Percentiles rank a stretch among this genome's conserved stretches.
These are phyloP conservation scores for Saccopteryx bilineata DNA, from an alignment of 2,113 vertebrate genomes.

Conservation along the genomic window DNA sequence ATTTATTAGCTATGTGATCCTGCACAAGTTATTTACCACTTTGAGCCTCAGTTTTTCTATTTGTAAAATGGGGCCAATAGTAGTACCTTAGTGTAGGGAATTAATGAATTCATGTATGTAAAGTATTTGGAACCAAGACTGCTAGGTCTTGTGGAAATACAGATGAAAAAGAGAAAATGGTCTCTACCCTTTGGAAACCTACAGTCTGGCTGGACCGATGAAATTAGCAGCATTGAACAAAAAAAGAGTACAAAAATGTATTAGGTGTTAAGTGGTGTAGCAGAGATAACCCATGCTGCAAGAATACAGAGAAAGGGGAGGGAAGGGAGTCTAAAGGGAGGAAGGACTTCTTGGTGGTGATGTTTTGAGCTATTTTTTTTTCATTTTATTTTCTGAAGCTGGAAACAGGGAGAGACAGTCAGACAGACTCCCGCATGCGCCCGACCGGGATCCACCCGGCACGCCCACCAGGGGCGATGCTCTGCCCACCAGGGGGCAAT, in stretches of 20 bases:
- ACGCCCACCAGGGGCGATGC: too few relatives aligned
- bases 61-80: slow-evolving; percentile 40
- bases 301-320: background rate
- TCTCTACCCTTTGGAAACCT: slow-evolving; percentile 1
- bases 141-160: background rate
- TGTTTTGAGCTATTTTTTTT: background rate
- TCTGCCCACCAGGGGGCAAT: too few relatives aligned
- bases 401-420: too few relatives aligned
- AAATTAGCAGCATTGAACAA: slow-evolving; percentile 10
- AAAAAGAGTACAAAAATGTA: slow-evolving; percentile 19
- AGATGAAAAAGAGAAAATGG: slow-evolving; percentile 37
- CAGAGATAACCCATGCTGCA: background rate
- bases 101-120: slow-evolving; percentile 1
- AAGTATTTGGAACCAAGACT: background rate
- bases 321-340: background rate
- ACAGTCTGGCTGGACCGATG: slow-evolving; percentile 41
- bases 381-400: too few relatives aligned
- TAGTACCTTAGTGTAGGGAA: background rate
- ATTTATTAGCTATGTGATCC: slow-evolving; percentile 16
- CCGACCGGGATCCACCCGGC: too few relatives aligned
- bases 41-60: background rate
- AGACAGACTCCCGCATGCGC: too few relatives aligned
- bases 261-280: slow-evolving; percentile 42
- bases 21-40: background rate
- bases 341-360: background rate